Evolutionary conservation across 2,797 vertebrate genomes (phyloP).

Genomic region (Onychomys arenicola): DNA sequence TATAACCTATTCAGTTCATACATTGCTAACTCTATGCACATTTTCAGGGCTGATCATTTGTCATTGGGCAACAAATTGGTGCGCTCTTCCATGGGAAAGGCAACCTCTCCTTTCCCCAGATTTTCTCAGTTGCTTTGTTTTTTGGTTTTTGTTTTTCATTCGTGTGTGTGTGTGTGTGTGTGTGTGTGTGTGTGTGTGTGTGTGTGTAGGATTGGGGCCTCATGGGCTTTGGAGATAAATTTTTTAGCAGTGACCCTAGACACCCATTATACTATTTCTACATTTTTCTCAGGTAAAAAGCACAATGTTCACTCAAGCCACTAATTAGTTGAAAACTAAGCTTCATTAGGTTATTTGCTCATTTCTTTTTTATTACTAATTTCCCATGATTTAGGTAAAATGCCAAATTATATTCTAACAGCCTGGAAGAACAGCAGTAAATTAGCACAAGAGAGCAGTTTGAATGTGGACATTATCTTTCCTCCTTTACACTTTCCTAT

Average conservation of each 20-base stretch:
- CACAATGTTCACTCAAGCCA: background rate
- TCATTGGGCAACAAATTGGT: background rate
- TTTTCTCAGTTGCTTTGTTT: background rate
- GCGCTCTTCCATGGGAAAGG: background rate
- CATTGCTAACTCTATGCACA: background rate
- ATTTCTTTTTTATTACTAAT: constrained; percentile 41
- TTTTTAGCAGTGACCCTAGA: background rate
- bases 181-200: background rate
- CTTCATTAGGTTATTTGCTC: background rate
- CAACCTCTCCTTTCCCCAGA: background rate
- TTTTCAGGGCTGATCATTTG: background rate
- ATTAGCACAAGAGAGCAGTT: background rate
- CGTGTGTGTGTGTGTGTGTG: no score
- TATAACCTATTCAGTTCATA: background rate
- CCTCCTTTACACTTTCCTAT: background rate
- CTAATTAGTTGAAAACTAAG: constrained; percentile 34
- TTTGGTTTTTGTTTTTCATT: no score
- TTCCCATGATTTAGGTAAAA: constrained; percentile 55
- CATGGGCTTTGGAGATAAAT: background rate
- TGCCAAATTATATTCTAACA: constrained; percentile 3
- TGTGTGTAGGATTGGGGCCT: background rate
- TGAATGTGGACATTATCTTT: constrained; percentile 40
- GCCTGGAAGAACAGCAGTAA: background rate
- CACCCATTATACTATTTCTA: background rate
- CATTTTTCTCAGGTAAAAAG: constrained; percentile 23